Evolutionary conservation across 2,888 invertebrate species (phyloP), one percentile per base, ranked within the genome.

Genomic region (Platycnemis pennipes): DNA sequence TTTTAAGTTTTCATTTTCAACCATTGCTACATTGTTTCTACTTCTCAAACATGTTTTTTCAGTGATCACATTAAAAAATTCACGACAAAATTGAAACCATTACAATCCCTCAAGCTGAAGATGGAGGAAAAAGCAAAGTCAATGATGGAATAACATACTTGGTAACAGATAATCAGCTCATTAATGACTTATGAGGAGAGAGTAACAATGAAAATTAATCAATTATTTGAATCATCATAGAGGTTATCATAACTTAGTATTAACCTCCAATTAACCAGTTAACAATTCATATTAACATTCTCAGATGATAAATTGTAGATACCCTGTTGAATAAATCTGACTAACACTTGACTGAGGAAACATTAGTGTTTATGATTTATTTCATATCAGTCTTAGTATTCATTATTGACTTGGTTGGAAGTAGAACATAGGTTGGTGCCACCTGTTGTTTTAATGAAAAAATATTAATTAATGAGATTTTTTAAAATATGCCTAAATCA

Each of bases 361-460:
- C 77, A 8, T 77, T 37, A 16, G 11, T n/a, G 13, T 31, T 77
- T 0, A 37, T 31, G 37, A 77, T 31, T 13, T 16, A 37, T 37
- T 37, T 77, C 63, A 26, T 31, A 31, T 37, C 77, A 77, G 37
- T 16, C 77, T 37, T 37, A 37, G 16, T 11, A 77, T 77, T 77
- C 13, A 2, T 13, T 77, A 77, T 77, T 77, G 77, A 77, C 77
- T 77, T 77, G 16, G 77, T 77, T 77, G 77, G 77, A 77, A 77
- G 77, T 77, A 77, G 37, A 37, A 13, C 37, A 77, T 77, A 37
- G 77, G 77, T 77, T 37, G 5, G 22, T 16, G 13, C 2, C 22
- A 77, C 77, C 77, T 77, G 11, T 77, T 77, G 11, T 77, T 77
- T 37, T 11, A 77, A 77, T 77, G 13, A 77, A 77, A 77, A 77